A percentile compares a stretch with the other conserved stretches of the same genome.
phyloP scores from a whole-genome alignment of 2,797 vertebrate species.

The Rhadinocentrus ornatus region DNA sequence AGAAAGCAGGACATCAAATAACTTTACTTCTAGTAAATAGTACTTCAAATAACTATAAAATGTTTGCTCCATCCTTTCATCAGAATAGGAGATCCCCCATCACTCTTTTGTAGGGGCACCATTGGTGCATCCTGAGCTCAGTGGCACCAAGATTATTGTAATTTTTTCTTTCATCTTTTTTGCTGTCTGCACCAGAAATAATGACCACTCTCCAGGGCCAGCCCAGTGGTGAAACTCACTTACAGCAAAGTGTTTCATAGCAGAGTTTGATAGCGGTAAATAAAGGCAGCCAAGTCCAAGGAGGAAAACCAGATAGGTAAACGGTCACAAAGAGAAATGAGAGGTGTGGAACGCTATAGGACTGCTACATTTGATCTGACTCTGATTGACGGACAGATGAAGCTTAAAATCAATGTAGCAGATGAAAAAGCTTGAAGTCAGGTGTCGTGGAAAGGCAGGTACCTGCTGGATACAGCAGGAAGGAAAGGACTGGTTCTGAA shows the following conservation, averaged over 20 bases:
- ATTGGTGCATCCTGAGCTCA: not conserved
- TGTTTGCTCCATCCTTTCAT: not conserved
- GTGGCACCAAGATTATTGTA: not conserved
- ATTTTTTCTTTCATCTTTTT: too few species aligned
- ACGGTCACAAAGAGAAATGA: not conserved
- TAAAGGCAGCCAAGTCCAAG: not conserved
- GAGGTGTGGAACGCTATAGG: not conserved
- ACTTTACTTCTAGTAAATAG: not conserved
- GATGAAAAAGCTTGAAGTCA: constrained; percentile 2
- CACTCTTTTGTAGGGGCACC: not conserved
- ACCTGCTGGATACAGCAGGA: not conserved
- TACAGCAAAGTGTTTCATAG: not conserved
- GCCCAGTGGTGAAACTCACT: not conserved
- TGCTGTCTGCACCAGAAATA: too few species aligned
- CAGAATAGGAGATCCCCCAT: not conserved
- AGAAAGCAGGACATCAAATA: not conserved
- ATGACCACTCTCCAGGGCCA: not conserved
- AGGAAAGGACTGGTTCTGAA: not conserved
- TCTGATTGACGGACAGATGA: not conserved
- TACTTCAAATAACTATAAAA: not conserved
- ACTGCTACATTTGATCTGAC: not conserved
- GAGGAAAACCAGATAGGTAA: not conserved
- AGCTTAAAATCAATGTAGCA: not conserved
- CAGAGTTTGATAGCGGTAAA: not conserved
- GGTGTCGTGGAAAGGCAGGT: constrained; percentile 8